phyloP scores from a whole-genome alignment of 30 jellyfish, hydroid and myxozoan species.

The Nemopilema nomurai region DNA sequence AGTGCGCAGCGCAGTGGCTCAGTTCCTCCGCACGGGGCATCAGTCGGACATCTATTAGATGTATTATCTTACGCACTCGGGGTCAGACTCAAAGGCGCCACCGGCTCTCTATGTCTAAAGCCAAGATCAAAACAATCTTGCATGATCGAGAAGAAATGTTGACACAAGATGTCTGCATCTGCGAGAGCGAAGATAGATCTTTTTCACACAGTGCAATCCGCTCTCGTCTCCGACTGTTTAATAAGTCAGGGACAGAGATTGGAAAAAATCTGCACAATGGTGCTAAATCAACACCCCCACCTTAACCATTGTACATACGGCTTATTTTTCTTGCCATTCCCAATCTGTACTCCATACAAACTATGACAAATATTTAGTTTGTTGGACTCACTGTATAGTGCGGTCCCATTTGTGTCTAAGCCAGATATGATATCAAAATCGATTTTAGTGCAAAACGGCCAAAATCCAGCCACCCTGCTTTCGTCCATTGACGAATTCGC shows the following conservation, averaged over 20 bases:
- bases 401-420: constrained; percentile 50
- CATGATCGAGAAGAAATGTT: constrained; percentile 68
- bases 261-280: constrained; percentile 26
- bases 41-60: constrained; percentile 41
- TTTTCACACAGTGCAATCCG: constrained; percentile 65
- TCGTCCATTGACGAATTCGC: background rate
- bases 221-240: constrained; percentile 60
- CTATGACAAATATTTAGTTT: constrained; percentile 32
- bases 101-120: constrained; percentile 86
- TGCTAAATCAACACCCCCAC: constrained; percentile 42
- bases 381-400: constrained; percentile 25
- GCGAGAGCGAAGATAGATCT: constrained; percentile 63
- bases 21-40: constrained; percentile 41
- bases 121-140: constrained; percentile 55
- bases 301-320: constrained; percentile 33
- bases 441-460: constrained; percentile 1
- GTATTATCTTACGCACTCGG: constrained; percentile 69
- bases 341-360: constrained; percentile 24
- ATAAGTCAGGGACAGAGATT: constrained; percentile 50
- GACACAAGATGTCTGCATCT: constrained; percentile 82
- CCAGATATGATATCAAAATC: constrained; percentile 19
- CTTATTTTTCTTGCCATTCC: constrained; percentile 23
- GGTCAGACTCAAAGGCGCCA: constrained; percentile 89
- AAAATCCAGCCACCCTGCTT: constrained; percentile 6
- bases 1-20: constrained; percentile 50